phyloP scores from a whole-genome alignment of 2,797 vertebrate genomes.

The Squalus acanthias region DNA sequence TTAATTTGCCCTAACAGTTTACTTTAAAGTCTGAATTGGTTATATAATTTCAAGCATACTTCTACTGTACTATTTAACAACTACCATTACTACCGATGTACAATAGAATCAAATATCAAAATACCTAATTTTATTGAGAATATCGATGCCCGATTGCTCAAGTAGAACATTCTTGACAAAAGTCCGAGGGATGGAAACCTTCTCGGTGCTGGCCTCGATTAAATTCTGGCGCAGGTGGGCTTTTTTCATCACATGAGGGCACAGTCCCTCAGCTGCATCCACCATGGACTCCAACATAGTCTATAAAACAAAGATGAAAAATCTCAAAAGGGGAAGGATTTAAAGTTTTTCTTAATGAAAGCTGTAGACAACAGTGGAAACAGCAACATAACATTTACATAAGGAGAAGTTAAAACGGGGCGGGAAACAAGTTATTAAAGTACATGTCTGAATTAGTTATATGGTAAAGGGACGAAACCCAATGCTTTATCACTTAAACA shows the following conservation, averaged over 20 bases:
- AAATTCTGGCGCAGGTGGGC: slow-evolving; percentile 78
- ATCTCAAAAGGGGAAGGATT: neutral
- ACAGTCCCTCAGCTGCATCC: slow-evolving; percentile 79
- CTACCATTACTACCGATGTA: slow-evolving; percentile 40
- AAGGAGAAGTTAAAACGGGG: neutral
- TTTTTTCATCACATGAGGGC: slow-evolving; percentile 87
- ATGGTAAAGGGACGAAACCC: neutral
- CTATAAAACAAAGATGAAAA: slow-evolving; percentile 52
- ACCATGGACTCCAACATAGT: slow-evolving; percentile 85
- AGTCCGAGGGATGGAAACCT: slow-evolving; percentile 83
- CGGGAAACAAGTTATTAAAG: too few species aligned
- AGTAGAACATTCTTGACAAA: slow-evolving; percentile 90
- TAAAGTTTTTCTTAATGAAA: neutral
- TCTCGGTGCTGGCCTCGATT: slow-evolving; percentile 76
- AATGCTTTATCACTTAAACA: neutral
- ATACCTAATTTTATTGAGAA: slow-evolving; percentile 96
- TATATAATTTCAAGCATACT: neutral
- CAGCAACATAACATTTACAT: neutral
- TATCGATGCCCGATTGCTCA: slow-evolving; percentile 92
- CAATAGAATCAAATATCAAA: slow-evolving; percentile 5
- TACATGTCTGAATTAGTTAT: neutral
- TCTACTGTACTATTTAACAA: slow-evolving; percentile 32
- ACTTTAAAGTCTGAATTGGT: neutral
- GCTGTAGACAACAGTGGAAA: neutral
- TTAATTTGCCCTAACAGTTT: neutral